Conservation (phyloP, 2,113 vertebrate species). For the Abramis brama region DNA sequence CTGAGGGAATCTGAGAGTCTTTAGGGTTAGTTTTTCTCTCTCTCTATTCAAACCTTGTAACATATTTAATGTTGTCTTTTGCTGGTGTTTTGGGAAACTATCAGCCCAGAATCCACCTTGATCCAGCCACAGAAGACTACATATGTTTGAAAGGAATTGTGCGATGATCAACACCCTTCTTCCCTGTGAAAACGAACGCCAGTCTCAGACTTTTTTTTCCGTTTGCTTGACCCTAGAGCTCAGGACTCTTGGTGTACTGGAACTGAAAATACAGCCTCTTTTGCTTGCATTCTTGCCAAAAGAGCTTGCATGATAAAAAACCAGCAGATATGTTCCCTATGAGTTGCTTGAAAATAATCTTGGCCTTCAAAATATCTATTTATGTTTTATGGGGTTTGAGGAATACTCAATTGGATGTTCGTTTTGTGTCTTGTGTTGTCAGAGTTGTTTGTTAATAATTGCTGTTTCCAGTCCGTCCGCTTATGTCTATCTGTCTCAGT, state of each 20-base stretch:
- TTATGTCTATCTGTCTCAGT: conserved; percentile 49
- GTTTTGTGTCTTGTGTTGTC: conserved; percentile 45
- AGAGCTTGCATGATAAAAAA: conserved; percentile 65
- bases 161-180: not conserved
- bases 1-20: not conserved
- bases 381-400: conserved; percentile 25
- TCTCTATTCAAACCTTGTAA: conserved; percentile 1
- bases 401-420: conserved; percentile 29
- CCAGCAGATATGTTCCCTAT: conserved; percentile 49
- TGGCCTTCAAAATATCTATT: conserved; percentile 48
- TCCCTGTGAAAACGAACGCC: not conserved
- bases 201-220: not conserved
- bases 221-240: conserved; percentile 28
- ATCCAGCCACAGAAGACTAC: not conserved
- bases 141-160: conserved; percentile 7
- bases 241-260: conserved; percentile 46
- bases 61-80: not conserved
- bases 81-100: conserved; percentile 5
- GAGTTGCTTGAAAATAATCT: conserved; percentile 52
- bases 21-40: not conserved
- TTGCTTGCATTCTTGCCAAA: conserved; percentile 52
- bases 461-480: conserved; percentile 28
- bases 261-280: conserved; percentile 47
- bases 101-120: not conserved
- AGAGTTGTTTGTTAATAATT: conserved; percentile 51